A percentile compares a stretch with the other conserved stretches of the same genome.
These are phyloP conservation scores for Brachyhypopomus occidentalis DNA, from an alignment of 2,113 vertebrate genomes.

Conservation along the genomic window DNA sequence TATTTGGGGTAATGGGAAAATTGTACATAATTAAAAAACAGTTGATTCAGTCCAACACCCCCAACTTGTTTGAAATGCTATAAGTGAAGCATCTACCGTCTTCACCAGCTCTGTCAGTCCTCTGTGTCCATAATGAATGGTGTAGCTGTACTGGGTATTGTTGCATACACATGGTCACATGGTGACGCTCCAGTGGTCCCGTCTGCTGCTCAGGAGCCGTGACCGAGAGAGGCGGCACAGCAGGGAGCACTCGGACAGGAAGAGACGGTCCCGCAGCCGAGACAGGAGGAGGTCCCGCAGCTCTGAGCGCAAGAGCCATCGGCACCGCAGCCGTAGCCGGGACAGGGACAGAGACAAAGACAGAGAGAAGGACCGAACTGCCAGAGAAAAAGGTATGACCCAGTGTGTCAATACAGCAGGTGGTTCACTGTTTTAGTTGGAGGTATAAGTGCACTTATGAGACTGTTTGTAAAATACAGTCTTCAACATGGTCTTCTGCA, in stretches of 20 bases:
- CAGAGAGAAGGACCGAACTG: slow-evolving; percentile 85
- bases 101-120: too few species aligned
- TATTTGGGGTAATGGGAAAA: too few species aligned
- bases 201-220: slow-evolving; percentile 72
- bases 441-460: too few species aligned
- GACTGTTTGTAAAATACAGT: too few species aligned
- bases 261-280: slow-evolving; percentile 90
- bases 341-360: slow-evolving; percentile 87
- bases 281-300: slow-evolving; percentile 91
- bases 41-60: too few species aligned
- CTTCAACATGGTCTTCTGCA: too few species aligned
- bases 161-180: background rate
- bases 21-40: too few species aligned
- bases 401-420: background rate
- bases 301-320: slow-evolving; percentile 90
- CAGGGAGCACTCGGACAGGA: slow-evolving; percentile 85
- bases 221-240: slow-evolving; percentile 89
- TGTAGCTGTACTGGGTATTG: background rate
- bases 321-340: slow-evolving; percentile 88
- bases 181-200: too few species aligned
- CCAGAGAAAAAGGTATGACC: slow-evolving; percentile 91
- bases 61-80: too few species aligned
- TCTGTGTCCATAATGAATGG: too few species aligned
- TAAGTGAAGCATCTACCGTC: too few species aligned
- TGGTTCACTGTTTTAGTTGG: too few species aligned